phyloP scores from a whole-genome alignment of 2,797 vertebrate genomes.

The Onychomys arenicola region DNA sequence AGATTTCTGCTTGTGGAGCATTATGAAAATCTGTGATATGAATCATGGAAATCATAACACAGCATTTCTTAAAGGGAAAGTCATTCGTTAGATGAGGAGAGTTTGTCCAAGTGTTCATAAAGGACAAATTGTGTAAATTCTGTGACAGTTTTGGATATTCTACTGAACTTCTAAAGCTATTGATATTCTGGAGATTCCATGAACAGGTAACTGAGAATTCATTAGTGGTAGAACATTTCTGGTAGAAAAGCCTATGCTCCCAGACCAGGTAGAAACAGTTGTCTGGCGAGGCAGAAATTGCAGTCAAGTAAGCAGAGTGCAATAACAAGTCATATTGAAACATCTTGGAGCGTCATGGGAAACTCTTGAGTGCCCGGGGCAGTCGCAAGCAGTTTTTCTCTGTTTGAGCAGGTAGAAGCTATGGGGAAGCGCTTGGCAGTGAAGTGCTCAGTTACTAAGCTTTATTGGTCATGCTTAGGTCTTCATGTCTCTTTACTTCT shows the following conservation, averaged over 20 bases:
- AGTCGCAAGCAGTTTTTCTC: neutral
- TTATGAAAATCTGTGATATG: neutral
- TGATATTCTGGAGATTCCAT: neutral
- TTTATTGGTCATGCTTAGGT: neutral
- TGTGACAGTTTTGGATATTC: neutral
- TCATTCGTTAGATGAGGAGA: neutral
- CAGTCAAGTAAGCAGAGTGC: neutral
- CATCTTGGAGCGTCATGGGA: neutral
- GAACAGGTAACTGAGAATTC: neutral
- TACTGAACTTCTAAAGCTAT: neutral
- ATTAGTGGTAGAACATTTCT: neutral
- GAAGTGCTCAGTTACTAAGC: neutral
- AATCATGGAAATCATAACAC: neutral
- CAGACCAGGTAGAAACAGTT: neutral
- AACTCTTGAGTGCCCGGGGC: neutral
- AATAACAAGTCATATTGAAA: neutral
- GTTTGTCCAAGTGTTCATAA: neutral
- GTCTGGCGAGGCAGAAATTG: neutral
- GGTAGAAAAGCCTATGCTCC: neutral
- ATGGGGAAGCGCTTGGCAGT: neutral
- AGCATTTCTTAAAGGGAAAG: neutral
- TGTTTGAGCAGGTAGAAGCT: neutral
- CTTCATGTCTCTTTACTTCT: neutral
- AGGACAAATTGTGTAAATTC: neutral
- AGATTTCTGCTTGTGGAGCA: slow-evolving; percentile 37